These are phyloP conservation scores for Troglohyphantes excavatus DNA, from an alignment of 2,888 invertebrate genomes.

Conservation along the genomic window DNA sequence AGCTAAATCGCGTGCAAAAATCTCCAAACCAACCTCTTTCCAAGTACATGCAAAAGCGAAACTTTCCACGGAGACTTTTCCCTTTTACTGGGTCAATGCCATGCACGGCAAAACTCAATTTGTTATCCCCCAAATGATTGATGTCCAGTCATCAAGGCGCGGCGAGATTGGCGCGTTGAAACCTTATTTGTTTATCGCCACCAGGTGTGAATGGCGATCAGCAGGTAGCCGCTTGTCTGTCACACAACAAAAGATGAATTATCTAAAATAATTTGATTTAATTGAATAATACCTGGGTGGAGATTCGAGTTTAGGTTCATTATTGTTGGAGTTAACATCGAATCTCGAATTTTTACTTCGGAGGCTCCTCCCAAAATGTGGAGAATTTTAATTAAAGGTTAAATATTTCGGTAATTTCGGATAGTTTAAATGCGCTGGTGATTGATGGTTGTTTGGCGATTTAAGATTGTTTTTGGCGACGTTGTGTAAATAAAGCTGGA, in stretches of 20 bases:
- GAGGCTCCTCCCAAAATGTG: background rate
- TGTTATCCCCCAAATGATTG: conserved; percentile 55
- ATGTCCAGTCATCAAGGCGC: conserved; percentile 50
- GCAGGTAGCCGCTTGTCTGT: conserved; percentile 49
- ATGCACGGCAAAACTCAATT: conserved; percentile 64
- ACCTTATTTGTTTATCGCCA: conserved; percentile 72
- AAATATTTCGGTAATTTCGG: background rate
- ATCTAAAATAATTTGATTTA: conserved; percentile 67
- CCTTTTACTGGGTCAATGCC: conserved; percentile 71
- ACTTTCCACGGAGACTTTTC: background rate
- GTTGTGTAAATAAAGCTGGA: background rate
- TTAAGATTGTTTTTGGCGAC: background rate
- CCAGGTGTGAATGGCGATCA: conserved; percentile 55
- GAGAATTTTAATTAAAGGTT: conserved; percentile 12
- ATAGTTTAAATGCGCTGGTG: no score
- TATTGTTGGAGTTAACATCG: background rate
- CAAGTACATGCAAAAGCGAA: background rate
- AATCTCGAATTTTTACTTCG: background rate
- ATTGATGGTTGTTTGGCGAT: background rate
- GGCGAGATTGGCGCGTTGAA: no score
- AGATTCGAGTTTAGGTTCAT: background rate
- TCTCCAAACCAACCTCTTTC: no score
- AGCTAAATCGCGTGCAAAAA: no score
- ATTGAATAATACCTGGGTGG: conserved; percentile 73
- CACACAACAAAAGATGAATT: conserved; percentile 69